Percentiles rank a stretch among this genome's conserved stretches.
Evolutionary conservation across 2,888 invertebrate genomes (phyloP).

Genomic region (Nebria salina): DNA sequence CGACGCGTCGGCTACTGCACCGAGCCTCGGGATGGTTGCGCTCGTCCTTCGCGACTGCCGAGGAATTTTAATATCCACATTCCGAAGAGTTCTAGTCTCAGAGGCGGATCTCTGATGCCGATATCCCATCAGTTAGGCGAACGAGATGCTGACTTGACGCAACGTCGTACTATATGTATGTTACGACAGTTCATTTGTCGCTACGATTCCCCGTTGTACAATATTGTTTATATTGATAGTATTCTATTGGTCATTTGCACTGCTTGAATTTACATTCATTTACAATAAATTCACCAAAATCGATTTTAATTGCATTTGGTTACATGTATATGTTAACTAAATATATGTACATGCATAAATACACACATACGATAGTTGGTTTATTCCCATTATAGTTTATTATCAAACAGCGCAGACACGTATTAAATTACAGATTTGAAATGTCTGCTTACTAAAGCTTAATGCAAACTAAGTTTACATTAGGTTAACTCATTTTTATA

Average conservation of each 20-base stretch:
- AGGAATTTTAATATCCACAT: constrained; percentile 59
- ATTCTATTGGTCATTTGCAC: not conserved
- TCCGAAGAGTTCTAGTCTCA: constrained; percentile 51
- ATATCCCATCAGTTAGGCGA: constrained; percentile 48
- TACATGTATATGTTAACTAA: too few relatives aligned
- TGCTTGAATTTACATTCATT: too few relatives aligned
- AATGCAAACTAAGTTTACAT: too few relatives aligned
- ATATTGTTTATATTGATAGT: not conserved
- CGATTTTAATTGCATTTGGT: too few relatives aligned
- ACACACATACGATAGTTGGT: too few relatives aligned
- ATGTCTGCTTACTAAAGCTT: too few relatives aligned
- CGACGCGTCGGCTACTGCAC: constrained; percentile 22
- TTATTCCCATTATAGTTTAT: too few relatives aligned
- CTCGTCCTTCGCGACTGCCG: constrained; percentile 51
- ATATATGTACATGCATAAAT: too few relatives aligned
- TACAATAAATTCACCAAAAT: too few relatives aligned
- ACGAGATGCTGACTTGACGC: constrained; percentile 18
- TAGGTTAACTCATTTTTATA: too few relatives aligned
- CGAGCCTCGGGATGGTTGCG: constrained; percentile 17
- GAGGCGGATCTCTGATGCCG: constrained; percentile 50
- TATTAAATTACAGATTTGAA: too few relatives aligned
- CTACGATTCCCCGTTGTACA: constrained; percentile 3
- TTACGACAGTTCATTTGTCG: constrained; percentile 38
- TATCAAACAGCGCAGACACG: too few relatives aligned
- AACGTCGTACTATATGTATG: not conserved